These are phyloP conservation scores for Stercorarius parasiticus DNA, from an alignment of 2,113 vertebrate genomes.

Conservation along the genomic window DNA sequence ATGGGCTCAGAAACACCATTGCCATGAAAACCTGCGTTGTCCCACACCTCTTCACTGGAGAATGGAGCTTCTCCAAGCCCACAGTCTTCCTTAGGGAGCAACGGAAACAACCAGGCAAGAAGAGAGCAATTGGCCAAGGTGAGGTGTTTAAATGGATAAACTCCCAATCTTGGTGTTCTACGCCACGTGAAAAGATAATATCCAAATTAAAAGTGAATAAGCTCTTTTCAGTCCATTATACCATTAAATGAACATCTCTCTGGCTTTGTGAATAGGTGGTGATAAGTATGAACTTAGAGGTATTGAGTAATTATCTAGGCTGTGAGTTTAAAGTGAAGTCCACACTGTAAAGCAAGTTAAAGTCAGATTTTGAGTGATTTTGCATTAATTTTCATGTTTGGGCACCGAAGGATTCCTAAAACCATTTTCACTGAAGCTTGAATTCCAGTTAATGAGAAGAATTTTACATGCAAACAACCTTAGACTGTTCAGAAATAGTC, in stretches of 20 bases:
- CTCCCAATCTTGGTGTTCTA: neutral
- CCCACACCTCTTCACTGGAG: neutral
- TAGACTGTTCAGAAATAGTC: neutral
- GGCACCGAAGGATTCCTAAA: conserved; percentile 6
- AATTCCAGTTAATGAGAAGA: conserved; percentile 34
- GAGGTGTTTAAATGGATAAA: neutral
- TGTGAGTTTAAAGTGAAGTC: neutral
- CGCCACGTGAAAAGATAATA: neutral
- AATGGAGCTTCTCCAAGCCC: neutral
- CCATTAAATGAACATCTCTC: neutral
- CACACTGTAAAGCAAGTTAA: neutral
- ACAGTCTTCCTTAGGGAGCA: neutral
- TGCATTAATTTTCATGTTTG: neutral
- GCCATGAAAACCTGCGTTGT: neutral
- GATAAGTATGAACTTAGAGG: neutral
- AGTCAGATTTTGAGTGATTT: neutral
- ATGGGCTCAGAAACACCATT: neutral
- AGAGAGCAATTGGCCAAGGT: fast-evolving
- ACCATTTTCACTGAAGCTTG: neutral
- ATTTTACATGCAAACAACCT: neutral
- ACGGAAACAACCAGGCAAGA: neutral
- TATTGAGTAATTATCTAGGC: neutral
- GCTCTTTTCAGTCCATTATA: neutral
- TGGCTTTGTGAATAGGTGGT: neutral
- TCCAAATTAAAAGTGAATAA: neutral